A percentile compares a stretch with the other conserved stretches of the same genome.
Conservation (phyloP, 2,888 invertebrate species). For the Rotaria sp. region DNA sequence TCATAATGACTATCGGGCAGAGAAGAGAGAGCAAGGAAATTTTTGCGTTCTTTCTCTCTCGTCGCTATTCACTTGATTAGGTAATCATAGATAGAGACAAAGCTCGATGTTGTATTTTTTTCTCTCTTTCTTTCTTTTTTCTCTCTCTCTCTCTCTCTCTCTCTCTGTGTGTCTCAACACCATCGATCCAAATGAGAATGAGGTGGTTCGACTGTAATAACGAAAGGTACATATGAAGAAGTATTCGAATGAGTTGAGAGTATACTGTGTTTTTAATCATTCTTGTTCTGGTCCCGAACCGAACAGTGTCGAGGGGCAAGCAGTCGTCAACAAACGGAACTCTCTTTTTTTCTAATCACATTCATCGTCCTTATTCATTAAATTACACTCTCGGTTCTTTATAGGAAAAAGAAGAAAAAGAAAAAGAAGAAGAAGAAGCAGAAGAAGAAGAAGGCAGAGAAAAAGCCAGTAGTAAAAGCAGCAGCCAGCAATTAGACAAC, state of each 20-base stretch:
- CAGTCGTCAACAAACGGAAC: constrained; percentile 9
- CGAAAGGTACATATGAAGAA: constrained; percentile 22
- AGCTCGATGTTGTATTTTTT: constrained; percentile 13
- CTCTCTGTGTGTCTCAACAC: not conserved
- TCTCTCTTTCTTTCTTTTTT: not conserved
- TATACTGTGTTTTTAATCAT: constrained; percentile 6
- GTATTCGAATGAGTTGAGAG: constrained; percentile 9
- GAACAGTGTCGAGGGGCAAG: not conserved
- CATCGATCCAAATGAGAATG: constrained; percentile 24
- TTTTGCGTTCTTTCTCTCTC: constrained; percentile 6
- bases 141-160: not conserved
- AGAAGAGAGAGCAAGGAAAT: constrained; percentile 13
- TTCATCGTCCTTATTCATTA: constrained; percentile 24
- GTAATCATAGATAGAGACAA: constrained; percentile 30
- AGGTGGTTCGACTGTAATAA: constrained; percentile 24
- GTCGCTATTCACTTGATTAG: constrained; percentile 31
- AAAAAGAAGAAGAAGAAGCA: not conserved
- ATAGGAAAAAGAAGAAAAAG: not conserved
- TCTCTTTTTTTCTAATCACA: constrained; percentile 24
- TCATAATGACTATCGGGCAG: constrained; percentile 24
- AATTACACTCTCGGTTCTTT: constrained; percentile 14
- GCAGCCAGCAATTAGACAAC: constrained; percentile 22
- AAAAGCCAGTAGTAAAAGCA: not conserved
- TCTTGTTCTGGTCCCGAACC: constrained; percentile 18
- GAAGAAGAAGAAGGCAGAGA: not conserved